Evolutionary conservation across 1,140 invertebrate species (phyloP), one percentile per base, ranked within the genome.

Genomic region (Hirudo medicinalis): DNA sequence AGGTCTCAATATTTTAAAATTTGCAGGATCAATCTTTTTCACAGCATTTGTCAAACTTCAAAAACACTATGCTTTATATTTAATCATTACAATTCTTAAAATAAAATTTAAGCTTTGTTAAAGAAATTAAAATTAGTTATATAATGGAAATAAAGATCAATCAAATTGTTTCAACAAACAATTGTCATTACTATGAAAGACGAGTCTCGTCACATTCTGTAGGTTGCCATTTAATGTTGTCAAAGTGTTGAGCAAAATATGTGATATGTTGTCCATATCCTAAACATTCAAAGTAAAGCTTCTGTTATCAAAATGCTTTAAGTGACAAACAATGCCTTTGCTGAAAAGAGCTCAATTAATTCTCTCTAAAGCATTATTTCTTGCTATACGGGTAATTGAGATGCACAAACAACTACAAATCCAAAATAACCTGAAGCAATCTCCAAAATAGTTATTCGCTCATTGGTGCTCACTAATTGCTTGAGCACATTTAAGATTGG

Each of bases 191-290:
- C 43, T 49, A 49, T 49, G 43, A 49, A 32, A 92, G 80, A 25
- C 86, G 80, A 70, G 76, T 77, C 6, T 80, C 76, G 71, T 90
- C 87, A 74, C 84, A 82, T 77, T 94, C 91, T 20, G 88, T 87
- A 8, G 91, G 90, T 76, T 91, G 89, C 80, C 90, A 91, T 68
- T 81, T 86, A 0, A 90, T 82, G 69, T 87, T 85, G 17, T 87
- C 87, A 77, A 92, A 88, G 75, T 87, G 75, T 32, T 85, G 82
- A 3, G 90, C 90, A 83, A 93, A 90, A 79, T 88, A 86, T 15
- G 86, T 84, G 0, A 87, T 79, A 82, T 94, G 91, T 77, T 91
- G 90, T 0, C 91, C 91, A 49, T 88, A 88, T 36, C 57, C 57
- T 63, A 22, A 63, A 63, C 9, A 60, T 60, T 60, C 20, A 25